Base-by-base conservation (phyloP, 2,113 vertebrate species). In the Carlito syrichta region DNA sequence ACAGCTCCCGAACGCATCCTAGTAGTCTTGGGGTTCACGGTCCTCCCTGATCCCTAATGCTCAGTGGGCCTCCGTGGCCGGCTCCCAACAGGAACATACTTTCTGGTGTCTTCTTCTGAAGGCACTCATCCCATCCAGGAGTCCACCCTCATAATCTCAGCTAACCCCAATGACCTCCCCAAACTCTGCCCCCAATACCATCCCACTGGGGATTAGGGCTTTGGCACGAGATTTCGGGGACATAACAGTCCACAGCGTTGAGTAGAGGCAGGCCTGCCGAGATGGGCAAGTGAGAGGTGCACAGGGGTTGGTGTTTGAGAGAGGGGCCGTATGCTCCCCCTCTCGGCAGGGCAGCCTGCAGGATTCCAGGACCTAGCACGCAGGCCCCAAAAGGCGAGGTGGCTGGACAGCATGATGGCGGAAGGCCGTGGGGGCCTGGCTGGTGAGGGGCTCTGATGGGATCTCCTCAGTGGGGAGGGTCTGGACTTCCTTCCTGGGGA, bases 361-460 rank as follows among this genome's bases (percentile, higher is more conserved):
- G 11, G 30, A 14, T 8, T 81, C 52, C 38, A 13, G 79, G 16
- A 11, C 40, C 73, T 8, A 17, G 17, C 2, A 1, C 0, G 56
- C n/a, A 20, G 35, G 0, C 35, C 8, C 14, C 30, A 6, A 22
- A 17, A 23, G 6, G 16, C 1, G 10, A n/a, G 4, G 23, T 20
- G 40, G 40, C 52, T 22, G 8, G 78, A 27, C n/a, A n/a, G n/a
- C n/a, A n/a, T 9, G 0, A 0, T 8, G 43, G 8, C 35, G 8
- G 14, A 11, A 30, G 43, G 73, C 43, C 43, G 5, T 1, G 43
- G 38, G 17, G 8, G 73, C 25, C 27, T 45, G 30, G 43, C 73
- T 9, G 43, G 73, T 2, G 3, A 14, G 38, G 66, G 43, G 3
- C 5, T 17, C n/a, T n/a, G n/a, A n/a, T n/a, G n/a, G n/a, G n/a